Base-by-base conservation (phyloP, 2,888 invertebrate genomes). In the Drosophila fungiperda region DNA sequence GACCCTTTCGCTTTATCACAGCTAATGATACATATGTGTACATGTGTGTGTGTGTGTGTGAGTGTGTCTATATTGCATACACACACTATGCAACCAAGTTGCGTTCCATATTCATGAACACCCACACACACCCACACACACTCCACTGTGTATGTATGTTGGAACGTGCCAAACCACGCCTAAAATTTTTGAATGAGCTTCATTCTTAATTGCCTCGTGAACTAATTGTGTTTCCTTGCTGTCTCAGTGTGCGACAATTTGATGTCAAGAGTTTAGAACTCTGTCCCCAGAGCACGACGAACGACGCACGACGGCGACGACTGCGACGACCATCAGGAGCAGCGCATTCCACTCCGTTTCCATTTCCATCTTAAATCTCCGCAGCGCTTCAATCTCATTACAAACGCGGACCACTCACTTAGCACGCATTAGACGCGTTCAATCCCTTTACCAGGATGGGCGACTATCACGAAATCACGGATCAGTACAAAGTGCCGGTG, bases 401-500 rank as follows among this genome's bases (percentile, higher is more conserved):
- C 58, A 72, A 17, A 66, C 60, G 53, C 72, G 49, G 50, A 38
- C 20, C 61, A 42, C 12, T n/a, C 52, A 62, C 40, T 48, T 29
- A 23, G 53, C 49, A 72, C 60, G 74, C 52, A 40, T 38, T 55
- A 54, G 62, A 36, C 64, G 32, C 45, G 32, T 35, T n/a, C 48
- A 70, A 52, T 68, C 33, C 59, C 63, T 26, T 32, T 66, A 36
- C 23, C 11, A 80, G 63, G 53, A 92, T 92, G 93, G 93, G 91
- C 50, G 92, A 92, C 82, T 93, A 92, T 78, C 92, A 91, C 74
- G 92, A 92, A 80, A 92, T 92, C 68, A 95, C 96, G 93, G 97
- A 96, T 94, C 95, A 95, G 91, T 97, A 97, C 94, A 95, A 95
- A 94, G 96, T 97, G 94, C 96, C 97, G 93, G 95, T 96, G 92